Base-by-base conservation (phyloP, 2,888 invertebrate genomes). In the Lepidochitona cinerea region DNA sequence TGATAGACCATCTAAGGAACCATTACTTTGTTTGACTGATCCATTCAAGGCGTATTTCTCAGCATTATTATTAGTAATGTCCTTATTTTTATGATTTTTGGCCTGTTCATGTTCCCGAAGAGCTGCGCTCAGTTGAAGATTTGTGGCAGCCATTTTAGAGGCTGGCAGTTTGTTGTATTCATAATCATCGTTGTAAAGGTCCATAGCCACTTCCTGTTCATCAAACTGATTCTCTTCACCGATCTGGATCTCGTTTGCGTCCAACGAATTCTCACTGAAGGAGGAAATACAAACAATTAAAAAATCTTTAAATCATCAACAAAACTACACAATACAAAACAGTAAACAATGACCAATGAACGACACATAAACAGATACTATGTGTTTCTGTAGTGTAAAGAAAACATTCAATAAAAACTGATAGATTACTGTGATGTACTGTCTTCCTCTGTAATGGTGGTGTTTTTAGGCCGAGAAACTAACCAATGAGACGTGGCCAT, bases 171-270 rank as follows among this genome's bases (percentile, higher is more conserved):
- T 68, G 65, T 73, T 69, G 7, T 69, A 41, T 26, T 76, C 75
- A 26, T 67, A 68, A 70, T 81, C 80, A 33, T 76, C 76, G 26
- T 73, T 72, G 72, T 82, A 81, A 3, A 81, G 71, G 54, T 85
- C 82, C 81, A 86, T 81, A 14, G 82, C 81, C 52, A 83, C 77
- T 71, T 85, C 84, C 54, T 87, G 86, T 75, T 83, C 84, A 72
- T 85, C 82, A 53, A 75, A 83, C 7, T 73, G 72, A 23, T 75
- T 71, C 52, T 76, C 74, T 52, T 79, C 74, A 23, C 76, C 36
- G 23, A 78, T 69, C 14, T 81, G 82, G 12, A 85, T 80, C 26
- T 77, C 82, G 73, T 85, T 85, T 68, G 85, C 79, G 74, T 86
- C 85, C 72, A 87, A 74, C 37, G 84, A 84, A 29, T 70, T 81